phyloP scores from a whole-genome alignment of 2,113 vertebrate genomes.

The Hippocampus mohnikei region DNA sequence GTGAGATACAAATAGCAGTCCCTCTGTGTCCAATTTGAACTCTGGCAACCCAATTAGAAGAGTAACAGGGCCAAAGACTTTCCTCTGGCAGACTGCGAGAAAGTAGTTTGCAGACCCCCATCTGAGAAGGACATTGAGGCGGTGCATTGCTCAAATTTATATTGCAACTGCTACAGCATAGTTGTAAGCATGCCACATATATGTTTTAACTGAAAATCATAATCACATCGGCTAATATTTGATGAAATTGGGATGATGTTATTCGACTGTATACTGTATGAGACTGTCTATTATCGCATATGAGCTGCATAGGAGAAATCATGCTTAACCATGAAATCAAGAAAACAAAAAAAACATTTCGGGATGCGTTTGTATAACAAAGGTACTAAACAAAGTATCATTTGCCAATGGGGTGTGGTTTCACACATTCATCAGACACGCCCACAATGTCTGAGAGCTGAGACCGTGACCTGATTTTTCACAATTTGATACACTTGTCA shows the following conservation, averaged over 20 bases:
- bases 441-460: no score
- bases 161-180: conserved; percentile 14
- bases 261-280: background rate
- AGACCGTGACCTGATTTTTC: background rate
- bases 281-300: no score
- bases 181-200: background rate
- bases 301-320: background rate
- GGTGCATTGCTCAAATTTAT: conserved; percentile 30
- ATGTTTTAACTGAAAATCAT: background rate
- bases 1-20: conserved; percentile 51
- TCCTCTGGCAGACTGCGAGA: conserved; percentile 35
- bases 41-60: conserved; percentile 63
- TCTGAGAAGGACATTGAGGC: conserved; percentile 30
- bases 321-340: background rate
- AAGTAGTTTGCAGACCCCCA: conserved; percentile 46
- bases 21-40: conserved; percentile 58
- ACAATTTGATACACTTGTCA: no score
- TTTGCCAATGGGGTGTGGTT: no score
- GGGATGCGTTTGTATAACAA: no score
- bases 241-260: background rate
- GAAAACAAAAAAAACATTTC: background rate
- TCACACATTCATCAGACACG: no score
- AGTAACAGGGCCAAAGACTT: conserved; percentile 50
- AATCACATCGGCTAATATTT: conserved; percentile 10
- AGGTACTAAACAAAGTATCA: background rate